Conservation (phyloP, 2,113 vertebrate species). For the Phaethon lepturus region DNA sequence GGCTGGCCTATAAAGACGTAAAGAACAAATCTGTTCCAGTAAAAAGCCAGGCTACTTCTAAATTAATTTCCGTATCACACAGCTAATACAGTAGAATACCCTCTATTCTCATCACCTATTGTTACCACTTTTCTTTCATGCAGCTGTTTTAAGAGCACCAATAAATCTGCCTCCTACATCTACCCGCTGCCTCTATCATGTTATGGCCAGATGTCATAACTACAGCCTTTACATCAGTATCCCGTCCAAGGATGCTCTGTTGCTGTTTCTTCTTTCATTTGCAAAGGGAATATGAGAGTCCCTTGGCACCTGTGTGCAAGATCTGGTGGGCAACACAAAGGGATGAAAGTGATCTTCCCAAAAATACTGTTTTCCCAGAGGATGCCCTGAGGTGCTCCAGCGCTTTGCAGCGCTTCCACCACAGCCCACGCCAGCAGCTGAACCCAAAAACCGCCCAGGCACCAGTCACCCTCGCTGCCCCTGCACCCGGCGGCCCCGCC, state of each 20-base stretch:
- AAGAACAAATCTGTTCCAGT: neutral
- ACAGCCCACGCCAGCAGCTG: neutral
- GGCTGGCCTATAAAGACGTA: neutral
- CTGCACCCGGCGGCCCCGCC: accelerated
- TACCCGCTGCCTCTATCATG: neutral
- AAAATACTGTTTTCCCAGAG: neutral
- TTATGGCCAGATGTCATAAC: neutral
- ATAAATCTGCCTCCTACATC: neutral
- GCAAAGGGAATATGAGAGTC: neutral
- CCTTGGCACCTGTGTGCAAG: neutral
- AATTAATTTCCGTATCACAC: neutral
- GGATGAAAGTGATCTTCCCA: neutral
- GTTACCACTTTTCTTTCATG: neutral
- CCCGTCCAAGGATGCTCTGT: neutral
- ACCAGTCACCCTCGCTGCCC: neutral
- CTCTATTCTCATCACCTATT: neutral
- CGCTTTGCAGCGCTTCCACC: neutral
- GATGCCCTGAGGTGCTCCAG: neutral
- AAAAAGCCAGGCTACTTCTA: neutral
- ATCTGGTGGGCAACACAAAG: neutral
- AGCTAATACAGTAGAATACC: neutral
- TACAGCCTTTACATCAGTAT: neutral
- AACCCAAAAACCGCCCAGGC: neutral
- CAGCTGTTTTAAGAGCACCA: neutral
- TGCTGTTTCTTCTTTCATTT: neutral